phyloP scores from a whole-genome alignment of 2,113 vertebrate species.

The Quiscalus mexicanus region DNA sequence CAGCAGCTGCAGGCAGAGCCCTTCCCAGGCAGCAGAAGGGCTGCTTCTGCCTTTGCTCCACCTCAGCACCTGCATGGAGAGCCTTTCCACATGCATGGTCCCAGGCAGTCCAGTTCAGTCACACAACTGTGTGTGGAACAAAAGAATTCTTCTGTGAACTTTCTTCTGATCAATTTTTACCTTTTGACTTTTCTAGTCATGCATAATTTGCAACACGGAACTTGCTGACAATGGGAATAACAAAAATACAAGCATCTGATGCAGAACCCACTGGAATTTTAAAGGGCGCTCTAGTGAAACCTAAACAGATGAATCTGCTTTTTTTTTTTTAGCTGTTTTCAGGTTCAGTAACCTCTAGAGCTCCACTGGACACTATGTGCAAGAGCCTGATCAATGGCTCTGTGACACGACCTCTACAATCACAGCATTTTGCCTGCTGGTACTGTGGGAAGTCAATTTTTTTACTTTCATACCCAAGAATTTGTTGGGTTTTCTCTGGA shows the following conservation, averaged over 20 bases:
- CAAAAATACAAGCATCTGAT: not conserved
- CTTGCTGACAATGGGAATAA: not conserved
- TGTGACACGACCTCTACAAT: not conserved
- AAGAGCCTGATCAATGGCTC: not conserved
- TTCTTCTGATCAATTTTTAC: not conserved
- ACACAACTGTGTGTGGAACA: not conserved
- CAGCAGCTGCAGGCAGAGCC: not conserved
- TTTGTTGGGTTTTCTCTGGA: not conserved
- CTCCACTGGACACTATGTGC: not conserved
- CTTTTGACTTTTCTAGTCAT: not conserved
- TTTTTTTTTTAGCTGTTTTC: not conserved
- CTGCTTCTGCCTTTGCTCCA: not conserved
- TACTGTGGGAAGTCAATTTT: not conserved
- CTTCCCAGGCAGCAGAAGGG: not conserved
- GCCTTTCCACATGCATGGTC: not conserved
- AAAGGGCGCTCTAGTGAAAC: not conserved
- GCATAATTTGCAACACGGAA: not conserved
- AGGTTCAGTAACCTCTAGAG: not conserved
- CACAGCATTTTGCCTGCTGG: not conserved
- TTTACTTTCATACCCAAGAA: not conserved
- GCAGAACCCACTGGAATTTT: not conserved
- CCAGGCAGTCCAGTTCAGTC: not conserved
- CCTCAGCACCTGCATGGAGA: not conserved
- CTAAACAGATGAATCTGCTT: not conserved
- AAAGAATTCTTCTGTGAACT: not conserved